Evolutionary conservation across 2,888 invertebrate genomes (phyloP), one percentile per base, ranked within the genome.

Genomic region (Cephus pulcher): DNA sequence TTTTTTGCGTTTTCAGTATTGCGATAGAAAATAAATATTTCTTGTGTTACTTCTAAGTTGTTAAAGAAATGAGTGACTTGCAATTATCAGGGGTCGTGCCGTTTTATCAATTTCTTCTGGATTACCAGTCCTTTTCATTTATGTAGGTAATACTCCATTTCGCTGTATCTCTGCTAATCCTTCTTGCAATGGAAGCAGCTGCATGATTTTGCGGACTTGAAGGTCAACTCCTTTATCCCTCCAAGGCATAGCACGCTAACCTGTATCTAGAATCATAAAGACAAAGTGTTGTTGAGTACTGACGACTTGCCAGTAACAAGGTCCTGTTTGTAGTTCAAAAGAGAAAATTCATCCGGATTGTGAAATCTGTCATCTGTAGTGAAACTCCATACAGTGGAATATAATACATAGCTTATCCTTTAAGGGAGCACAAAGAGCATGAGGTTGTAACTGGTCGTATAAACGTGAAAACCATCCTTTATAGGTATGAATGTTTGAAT

Each of bases 111-210:
- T 56, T 23, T 23, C 23, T 56, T 9, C 56, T 23, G 56, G 23
- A 9, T 56, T 56, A 56, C 23, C 56, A 56, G 23, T 23, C 9
- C 9, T 2, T 23, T 56, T 23, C 23, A 9, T 56, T 56, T 23
- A 56, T 23, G 56, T 56, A 23, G 56, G 23, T 56, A 23, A 23
- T 56, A 56, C 2, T 56, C 23, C 9, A 56, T 56, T 71, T 32
- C 71, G 9, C 9, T 33, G 15, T 30, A 4, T 71, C 23, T 33
- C 33, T 71, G 71, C 71, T 91, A 94, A 86, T 95, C 95, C 89
- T 97, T 97, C 92, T 96, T 96, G 92, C 97, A 97, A 89, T 97
- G 96, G 88, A 96, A 97, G 91, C 97, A 97, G 68, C 96, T 94
- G 91, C 97, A 97, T 69, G 94, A 94, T 78, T 95, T 93, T 4